Conservation (phyloP, 1,140 invertebrate species). For the Penaeus chinensis region DNA sequence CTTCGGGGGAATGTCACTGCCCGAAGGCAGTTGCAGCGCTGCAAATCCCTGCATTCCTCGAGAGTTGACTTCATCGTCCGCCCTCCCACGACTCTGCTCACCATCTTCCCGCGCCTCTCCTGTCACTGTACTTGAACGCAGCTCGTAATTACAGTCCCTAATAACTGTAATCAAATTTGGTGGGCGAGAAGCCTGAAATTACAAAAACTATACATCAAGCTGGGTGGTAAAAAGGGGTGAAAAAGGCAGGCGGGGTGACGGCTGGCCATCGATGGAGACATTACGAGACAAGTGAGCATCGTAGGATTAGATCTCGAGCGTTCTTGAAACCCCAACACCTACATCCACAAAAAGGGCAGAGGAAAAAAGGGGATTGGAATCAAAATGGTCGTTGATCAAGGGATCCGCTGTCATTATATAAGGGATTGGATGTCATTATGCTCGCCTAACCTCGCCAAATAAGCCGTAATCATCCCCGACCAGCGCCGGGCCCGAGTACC, state of each 20-base stretch:
- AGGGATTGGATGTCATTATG: constrained; percentile 52
- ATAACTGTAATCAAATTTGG: constrained; percentile 63
- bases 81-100: background rate
- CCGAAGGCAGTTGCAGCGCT: too few species aligned
- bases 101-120: constrained; percentile 19
- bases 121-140: constrained; percentile 53
- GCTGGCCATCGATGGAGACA: constrained; percentile 52
- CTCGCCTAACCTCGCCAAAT: constrained; percentile 31
- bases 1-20: too few species aligned
- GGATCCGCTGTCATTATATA: constrained; percentile 43
- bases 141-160: constrained; percentile 52
- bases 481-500: constrained; percentile 17
- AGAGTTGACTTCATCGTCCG: constrained; percentile 41
- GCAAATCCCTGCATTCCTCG: constrained; percentile 22
- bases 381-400: constrained; percentile 56
- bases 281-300: constrained; percentile 45
- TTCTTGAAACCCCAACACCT: background rate
- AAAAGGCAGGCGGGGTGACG: constrained; percentile 28
- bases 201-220: constrained; percentile 61
- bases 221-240: constrained; percentile 58
- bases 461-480: constrained; percentile 45
- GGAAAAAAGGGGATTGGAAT: constrained; percentile 36
- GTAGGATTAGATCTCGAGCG: constrained; percentile 35
- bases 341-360: background rate
- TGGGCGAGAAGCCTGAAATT: constrained; percentile 59